Evolutionary conservation across 1,140 invertebrate genomes (phyloP).

Genomic region (Zaprionus nigranus): DNA sequence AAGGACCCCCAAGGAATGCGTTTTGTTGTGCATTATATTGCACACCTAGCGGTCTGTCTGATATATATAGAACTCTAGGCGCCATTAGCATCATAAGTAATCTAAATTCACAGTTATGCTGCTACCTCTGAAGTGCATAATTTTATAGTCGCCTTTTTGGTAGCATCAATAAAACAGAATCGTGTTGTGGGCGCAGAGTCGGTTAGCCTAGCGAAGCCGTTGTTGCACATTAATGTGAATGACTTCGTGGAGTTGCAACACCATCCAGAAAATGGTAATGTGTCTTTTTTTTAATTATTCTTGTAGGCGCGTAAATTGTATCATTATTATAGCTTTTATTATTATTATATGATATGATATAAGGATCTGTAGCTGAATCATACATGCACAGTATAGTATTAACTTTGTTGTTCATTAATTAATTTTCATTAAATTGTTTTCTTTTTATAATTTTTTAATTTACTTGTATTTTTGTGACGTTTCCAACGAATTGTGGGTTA

Average conservation of each 20-base stretch:
- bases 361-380: neutral
- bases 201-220: slow-evolving; percentile 9
- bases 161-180: slow-evolving; percentile 23
- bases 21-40: slow-evolving; percentile 50
- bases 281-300: slow-evolving; percentile 25
- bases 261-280: neutral
- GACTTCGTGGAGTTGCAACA: neutral
- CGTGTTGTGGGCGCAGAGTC: slow-evolving; percentile 13
- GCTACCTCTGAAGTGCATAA: slow-evolving; percentile 37
- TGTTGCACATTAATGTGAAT: slow-evolving; percentile 42
- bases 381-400: neutral
- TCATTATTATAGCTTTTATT: slow-evolving; percentile 3
- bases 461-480: neutral
- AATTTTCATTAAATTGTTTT: slow-evolving; percentile 24
- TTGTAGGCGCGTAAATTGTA: slow-evolving; percentile 29
- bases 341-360: neutral
- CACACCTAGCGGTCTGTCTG: slow-evolving; percentile 9
- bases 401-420: slow-evolving; percentile 38
- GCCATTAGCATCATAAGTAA: slow-evolving; percentile 56
- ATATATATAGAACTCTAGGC: slow-evolving; percentile 1
- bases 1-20: slow-evolving; percentile 41
- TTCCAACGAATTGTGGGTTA: neutral
- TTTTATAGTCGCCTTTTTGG: slow-evolving; percentile 43
- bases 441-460: slow-evolving; percentile 19
- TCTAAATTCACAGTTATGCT: slow-evolving; percentile 61